Evolutionary conservation across 2,888 invertebrate species (phyloP).

Genomic region (Lobophora halterata): DNA sequence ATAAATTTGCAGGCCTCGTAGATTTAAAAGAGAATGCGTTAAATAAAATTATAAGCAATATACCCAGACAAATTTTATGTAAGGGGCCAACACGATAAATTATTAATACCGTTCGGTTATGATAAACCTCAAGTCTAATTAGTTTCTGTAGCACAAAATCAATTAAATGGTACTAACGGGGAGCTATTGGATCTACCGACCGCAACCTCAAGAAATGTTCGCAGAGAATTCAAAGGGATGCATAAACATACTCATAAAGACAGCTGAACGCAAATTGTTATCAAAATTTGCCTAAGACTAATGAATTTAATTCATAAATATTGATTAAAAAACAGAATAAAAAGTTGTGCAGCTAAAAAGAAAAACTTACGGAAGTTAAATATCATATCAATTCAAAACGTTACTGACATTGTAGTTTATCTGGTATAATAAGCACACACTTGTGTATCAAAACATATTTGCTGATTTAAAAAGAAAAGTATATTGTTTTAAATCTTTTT

Average conservation of each 20-base stretch:
- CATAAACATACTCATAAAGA: constrained; percentile 46
- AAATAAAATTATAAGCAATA: constrained; percentile 52
- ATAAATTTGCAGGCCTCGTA: too few species aligned
- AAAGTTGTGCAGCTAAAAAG: too few species aligned
- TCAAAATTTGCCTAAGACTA: constrained; percentile 39
- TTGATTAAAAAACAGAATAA: too few species aligned
- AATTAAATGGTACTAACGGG: constrained; percentile 71
- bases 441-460: too few species aligned
- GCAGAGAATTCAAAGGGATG: constrained; percentile 57
- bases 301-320: constrained; percentile 10
- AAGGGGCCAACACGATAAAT: constrained; percentile 59
- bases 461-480: too few species aligned
- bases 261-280: constrained; percentile 44
- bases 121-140: constrained; percentile 76
- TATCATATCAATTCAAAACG: too few species aligned
- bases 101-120: constrained; percentile 71
- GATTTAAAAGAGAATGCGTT: too few species aligned
- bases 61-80: constrained; percentile 53
- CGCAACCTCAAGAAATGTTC: constrained; percentile 67
- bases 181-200: constrained; percentile 53
- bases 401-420: too few species aligned
- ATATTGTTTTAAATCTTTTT: too few species aligned
- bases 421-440: too few species aligned
- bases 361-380: too few species aligned
- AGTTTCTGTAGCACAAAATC: constrained; percentile 75